These are phyloP conservation scores for Latrodectus geometricus DNA, from an alignment of 1,140 invertebrate genomes.

Conservation along the genomic window DNA sequence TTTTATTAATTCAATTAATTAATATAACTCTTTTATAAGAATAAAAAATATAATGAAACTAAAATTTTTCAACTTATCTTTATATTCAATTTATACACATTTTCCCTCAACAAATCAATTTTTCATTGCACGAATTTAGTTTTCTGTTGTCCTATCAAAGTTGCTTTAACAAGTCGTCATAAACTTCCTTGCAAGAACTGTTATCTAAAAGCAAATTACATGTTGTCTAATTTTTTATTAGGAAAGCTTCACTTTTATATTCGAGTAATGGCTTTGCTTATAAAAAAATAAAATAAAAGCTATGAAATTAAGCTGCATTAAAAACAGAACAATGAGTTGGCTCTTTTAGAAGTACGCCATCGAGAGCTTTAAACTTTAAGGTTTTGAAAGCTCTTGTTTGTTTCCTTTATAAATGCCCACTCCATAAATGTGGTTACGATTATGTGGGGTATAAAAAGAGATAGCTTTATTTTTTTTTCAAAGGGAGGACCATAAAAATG, in stretches of 20 bases:
- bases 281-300: too few relatives aligned
- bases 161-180: too few relatives aligned
- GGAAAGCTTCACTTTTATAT: conserved; percentile 11
- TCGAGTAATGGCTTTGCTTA: conserved; percentile 6
- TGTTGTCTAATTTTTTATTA: conserved; percentile 19
- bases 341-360: not conserved
- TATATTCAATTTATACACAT: too few relatives aligned
- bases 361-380: not conserved
- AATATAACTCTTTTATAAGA: too few relatives aligned
- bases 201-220: not conserved
- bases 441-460: conserved; percentile 20
- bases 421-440: conserved; percentile 5
- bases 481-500: not conserved
- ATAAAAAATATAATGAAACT: too few relatives aligned
- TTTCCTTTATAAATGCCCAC: not conserved
- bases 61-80: too few relatives aligned
- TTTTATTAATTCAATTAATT: too few relatives aligned
- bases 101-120: too few relatives aligned
- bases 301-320: conserved; percentile 9
- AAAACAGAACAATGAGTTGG: conserved; percentile 7
- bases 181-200: too few relatives aligned
- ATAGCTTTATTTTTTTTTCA: conserved; percentile 24
- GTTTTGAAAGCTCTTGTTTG: not conserved
- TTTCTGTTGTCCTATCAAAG: too few relatives aligned
- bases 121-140: too few relatives aligned